Conservation (phyloP, 2,797 vertebrate species). For the Coracias cyanogaster region DNA sequence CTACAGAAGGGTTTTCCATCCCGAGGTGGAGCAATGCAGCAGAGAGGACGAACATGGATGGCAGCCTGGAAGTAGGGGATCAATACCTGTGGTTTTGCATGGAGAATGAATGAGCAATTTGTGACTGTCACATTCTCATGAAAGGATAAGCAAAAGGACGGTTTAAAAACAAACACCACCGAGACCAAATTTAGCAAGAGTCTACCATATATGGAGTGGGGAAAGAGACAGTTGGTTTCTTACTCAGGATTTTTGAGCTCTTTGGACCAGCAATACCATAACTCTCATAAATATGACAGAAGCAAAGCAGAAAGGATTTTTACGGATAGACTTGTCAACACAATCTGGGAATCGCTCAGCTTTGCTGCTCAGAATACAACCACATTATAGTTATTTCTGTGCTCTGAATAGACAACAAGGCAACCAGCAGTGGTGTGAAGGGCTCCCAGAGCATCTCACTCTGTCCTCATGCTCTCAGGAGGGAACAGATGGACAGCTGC, state of each 20-base stretch:
- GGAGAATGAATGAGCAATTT: not conserved
- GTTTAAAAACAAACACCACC: not conserved
- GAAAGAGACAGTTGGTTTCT: not conserved
- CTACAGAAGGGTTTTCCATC: not conserved
- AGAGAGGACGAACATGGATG: not conserved
- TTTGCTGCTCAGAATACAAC: not conserved
- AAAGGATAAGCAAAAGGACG: not conserved
- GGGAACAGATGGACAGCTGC: slow-evolving; percentile 27
- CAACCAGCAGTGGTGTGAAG: not conserved
- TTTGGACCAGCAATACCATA: not conserved
- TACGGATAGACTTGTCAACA: not conserved
- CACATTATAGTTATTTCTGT: not conserved
- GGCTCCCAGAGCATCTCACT: not conserved
- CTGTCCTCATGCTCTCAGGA: not conserved
- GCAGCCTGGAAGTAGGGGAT: not conserved
- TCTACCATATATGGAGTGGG: not conserved
- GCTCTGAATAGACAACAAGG: not conserved
- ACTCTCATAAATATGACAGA: not conserved
- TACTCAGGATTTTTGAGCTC: not conserved
- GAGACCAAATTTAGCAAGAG: not conserved
- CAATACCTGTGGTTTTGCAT: not conserved
- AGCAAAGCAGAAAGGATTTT: not conserved
- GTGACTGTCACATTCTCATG: not conserved
- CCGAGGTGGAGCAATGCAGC: rapidly evolving
- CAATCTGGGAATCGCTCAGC: not conserved